Base-by-base conservation (phyloP, 2,888 invertebrate genomes). In the Trimorus sp. region DNA sequence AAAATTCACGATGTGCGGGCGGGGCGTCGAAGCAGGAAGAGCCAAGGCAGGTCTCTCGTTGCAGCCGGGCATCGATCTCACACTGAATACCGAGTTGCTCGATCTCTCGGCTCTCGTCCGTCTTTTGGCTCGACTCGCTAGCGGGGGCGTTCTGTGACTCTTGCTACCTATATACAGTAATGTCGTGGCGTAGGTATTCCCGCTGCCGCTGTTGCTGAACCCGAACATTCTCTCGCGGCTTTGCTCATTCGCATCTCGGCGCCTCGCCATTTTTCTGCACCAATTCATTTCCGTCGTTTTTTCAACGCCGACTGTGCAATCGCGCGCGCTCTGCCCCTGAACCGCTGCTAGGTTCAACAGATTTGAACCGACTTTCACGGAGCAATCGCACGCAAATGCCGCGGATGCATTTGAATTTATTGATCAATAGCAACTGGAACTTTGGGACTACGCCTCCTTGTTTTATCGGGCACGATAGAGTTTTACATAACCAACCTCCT, bases 141-240 rank as follows among this genome's bases (percentile, higher is more conserved):
- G 87, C 87, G 88, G 87, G 87, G 87, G 87, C 88, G 87, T 85
- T 85, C 84, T 84, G 84, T 84, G 83, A 83, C 84, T 84, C 81
- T 73, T 68, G 83, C 74, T 83, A 79, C 66, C 80, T 71, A 82
- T 73, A 79, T 79, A 81, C 78, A 83, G 79, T 81, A 79, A 79
- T 83, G 75, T 82, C 79, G 78, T 65, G 68, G 85, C 79, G 84
- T 84, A 84, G 85, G 84, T 84, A 84, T 77, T 71, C 71, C 73
- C 69, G 66, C 58, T 68, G 60, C 59, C 36, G 59, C 40, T 49
- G 49, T 49, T 65, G 69, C 70, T 59, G 70, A 65, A 79, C 71
- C 71, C 73, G 65, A 85, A 78, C 76, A 53, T 79, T 80, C 77
- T 80, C 73, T 75, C 73, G 53, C 78, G 70, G 73, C 77, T 75